Evolutionary conservation across 1,140 invertebrate genomes (phyloP), one percentile per base, ranked within the genome.

Genomic region (Rhyacophila brunnea): DNA sequence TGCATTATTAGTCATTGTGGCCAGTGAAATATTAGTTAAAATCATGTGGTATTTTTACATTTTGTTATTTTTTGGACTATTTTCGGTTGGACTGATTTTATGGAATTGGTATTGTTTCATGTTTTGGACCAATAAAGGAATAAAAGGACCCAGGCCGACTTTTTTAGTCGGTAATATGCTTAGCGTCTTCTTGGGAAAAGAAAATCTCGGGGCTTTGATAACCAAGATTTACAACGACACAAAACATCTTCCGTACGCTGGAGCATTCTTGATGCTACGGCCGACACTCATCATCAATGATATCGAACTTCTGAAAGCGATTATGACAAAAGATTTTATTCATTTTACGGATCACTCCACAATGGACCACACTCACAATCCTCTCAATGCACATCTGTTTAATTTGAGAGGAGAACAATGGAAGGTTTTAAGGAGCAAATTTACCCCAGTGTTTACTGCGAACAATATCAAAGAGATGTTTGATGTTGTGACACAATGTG

Each of bases 321-420:
- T 87, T 5, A 67, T 85, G 35, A 75, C 83, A 10, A 83, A 81
- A 67, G 81, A 87, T 68, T 84, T 82, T 59, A 71, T 75, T 45
- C 69, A 79, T 67, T 85, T 61, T 38, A n/a, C 36, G 4, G 53
- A 54, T 18, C 59, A 61, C 28, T 70, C 71, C 15, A 14, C 73
- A 1, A 72, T 70, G 34, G 74, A 81, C 47, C 74, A 79, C 56
- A 69, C 76, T 51, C 67, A 70, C 7, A 80, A 83, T 61, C 80
- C 80, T 2, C 14, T 85, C 0, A 70, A 72, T 13, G 74, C 72
- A 5, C 73, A 82, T 62, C 59, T 85, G n/a, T 80, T 83, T 57
- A 73, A 71, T 1, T 59, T 81, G 13, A 66, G 68, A 14, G 81
- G 79, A 11, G 61, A 70, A 14, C 70, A 75, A 58, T 84, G 82